Conservation (phyloP, 2,888 invertebrate species). For the Limnephilus lunatus region DNA sequence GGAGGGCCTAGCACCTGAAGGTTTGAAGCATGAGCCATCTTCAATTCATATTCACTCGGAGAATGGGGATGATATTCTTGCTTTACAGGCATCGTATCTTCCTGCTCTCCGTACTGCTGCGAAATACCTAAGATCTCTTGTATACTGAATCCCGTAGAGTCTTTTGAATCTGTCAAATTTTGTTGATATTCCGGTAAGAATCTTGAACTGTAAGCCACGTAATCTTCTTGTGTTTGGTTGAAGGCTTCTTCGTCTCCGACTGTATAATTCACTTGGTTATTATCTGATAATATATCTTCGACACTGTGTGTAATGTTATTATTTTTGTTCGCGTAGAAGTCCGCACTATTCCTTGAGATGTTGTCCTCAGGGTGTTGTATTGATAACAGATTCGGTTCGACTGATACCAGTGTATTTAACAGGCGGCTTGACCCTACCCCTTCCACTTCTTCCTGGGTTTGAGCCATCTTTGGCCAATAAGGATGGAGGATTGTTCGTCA, state of each 20-base stretch:
- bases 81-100: slow-evolving; percentile 71
- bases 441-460: slow-evolving; percentile 27
- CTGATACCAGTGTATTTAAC: not conserved
- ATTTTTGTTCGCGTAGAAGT: slow-evolving; percentile 57
- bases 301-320: slow-evolving; percentile 73
- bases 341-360: slow-evolving; percentile 25
- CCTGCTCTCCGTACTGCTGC: slow-evolving; percentile 71
- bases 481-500: slow-evolving; percentile 39
- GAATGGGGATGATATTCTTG: slow-evolving; percentile 70
- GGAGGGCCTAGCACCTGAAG: slow-evolving; percentile 21
- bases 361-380: slow-evolving; percentile 15
- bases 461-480: slow-evolving; percentile 56
- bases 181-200: slow-evolving; percentile 72
- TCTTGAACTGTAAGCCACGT: slow-evolving; percentile 45
- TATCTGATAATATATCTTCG: slow-evolving; percentile 72
- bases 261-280: slow-evolving; percentile 39
- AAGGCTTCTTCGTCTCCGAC: slow-evolving; percentile 70
- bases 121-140: slow-evolving; percentile 76
- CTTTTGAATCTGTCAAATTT: slow-evolving; percentile 71
- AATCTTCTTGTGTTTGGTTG: slow-evolving; percentile 69
- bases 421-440: not conserved
- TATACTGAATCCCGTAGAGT: slow-evolving; percentile 75
- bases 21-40: not conserved
- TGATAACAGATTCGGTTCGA: slow-evolving; percentile 26
- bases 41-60: slow-evolving; percentile 66